These are phyloP conservation scores for Phodopus roborovskii DNA, from an alignment of 2,113 vertebrate species.

Conservation along the genomic window DNA sequence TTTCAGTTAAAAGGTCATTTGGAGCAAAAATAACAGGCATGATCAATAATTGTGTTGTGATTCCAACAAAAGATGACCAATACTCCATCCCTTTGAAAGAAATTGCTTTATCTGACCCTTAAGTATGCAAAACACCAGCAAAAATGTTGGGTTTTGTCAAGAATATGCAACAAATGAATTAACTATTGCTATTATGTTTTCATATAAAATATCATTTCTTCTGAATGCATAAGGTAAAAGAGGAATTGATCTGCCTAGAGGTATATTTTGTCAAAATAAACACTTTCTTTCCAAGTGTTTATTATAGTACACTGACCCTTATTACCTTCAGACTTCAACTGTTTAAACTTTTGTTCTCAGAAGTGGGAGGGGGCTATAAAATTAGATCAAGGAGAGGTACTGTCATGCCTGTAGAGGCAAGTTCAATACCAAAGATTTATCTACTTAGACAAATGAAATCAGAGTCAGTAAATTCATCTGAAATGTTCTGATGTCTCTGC, in stretches of 20 bases:
- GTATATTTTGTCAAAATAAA: constrained; percentile 62
- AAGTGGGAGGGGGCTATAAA: constrained; percentile 83
- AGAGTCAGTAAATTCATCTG: constrained; percentile 86
- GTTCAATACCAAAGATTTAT: constrained; percentile 91
- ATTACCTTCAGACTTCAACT: constrained; percentile 87
- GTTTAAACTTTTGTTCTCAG: constrained; percentile 84
- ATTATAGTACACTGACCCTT: constrained; percentile 87
- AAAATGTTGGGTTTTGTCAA: neutral
- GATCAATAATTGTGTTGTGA: neutral
- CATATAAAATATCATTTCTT: constrained; percentile 63
- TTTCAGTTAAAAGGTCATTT: constrained; percentile 43
- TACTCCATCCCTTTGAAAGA: neutral
- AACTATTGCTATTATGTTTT: constrained; percentile 51
- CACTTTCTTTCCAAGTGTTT: constrained; percentile 70
- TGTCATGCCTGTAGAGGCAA: constrained; percentile 86
- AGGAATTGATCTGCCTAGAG: constrained; percentile 52
- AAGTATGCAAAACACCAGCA: neutral
- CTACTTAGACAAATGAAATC: constrained; percentile 92
- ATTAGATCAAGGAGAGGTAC: constrained; percentile 90
- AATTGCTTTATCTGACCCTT: neutral
- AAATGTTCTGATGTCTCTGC: constrained; percentile 85
- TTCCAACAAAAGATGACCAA: neutral
- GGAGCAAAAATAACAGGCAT: neutral
- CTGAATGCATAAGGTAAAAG: constrained; percentile 64
- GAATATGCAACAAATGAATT: constrained; percentile 54